Evolutionary conservation across 2,797 vertebrate species (phyloP).

Genomic region (Graptemys geographica): DNA sequence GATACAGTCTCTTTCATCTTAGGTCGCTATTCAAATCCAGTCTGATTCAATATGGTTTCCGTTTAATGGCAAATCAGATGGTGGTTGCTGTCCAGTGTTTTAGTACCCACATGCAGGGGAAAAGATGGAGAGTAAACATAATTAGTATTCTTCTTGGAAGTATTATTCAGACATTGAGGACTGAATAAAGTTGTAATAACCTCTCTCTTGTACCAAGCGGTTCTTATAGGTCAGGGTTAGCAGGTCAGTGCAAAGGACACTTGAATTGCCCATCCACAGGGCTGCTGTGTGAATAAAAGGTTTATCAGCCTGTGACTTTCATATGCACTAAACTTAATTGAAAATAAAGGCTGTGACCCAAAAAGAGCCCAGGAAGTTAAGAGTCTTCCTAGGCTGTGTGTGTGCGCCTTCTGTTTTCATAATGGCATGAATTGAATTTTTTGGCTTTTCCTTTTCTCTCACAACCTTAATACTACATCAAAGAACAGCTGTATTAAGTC

Average conservation of each 20-base stretch:
- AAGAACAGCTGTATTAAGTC: neutral
- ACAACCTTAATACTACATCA: neutral
- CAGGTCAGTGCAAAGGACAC: constrained; percentile 47
- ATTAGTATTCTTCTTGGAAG: constrained; percentile 58
- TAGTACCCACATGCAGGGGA: neutral
- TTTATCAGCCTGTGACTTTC: constrained; percentile 39
- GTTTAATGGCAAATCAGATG: constrained; percentile 52
- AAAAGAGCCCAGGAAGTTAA: constrained; percentile 28
- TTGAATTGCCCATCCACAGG: constrained; percentile 32
- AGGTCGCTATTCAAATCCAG: neutral
- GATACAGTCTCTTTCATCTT: constrained; percentile 1
- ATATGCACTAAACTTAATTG: constrained; percentile 63
- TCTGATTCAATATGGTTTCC: neutral
- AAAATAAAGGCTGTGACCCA: constrained; percentile 52
- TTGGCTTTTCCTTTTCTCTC: constrained; percentile 4
- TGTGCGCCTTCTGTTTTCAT: neutral
- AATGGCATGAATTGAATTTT: neutral
- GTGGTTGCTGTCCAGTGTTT: neutral
- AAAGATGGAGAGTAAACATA: constrained; percentile 67
- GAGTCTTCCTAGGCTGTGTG: constrained; percentile 1
- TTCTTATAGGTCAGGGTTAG: constrained; percentile 51
- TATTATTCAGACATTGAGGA: constrained; percentile 55
- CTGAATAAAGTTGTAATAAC: constrained; percentile 62
- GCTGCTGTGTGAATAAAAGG: constrained; percentile 24
- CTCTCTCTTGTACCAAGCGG: constrained; percentile 55